Base-by-base conservation (phyloP, 2,797 vertebrate genomes). In the Myotis findleyi region DNA sequence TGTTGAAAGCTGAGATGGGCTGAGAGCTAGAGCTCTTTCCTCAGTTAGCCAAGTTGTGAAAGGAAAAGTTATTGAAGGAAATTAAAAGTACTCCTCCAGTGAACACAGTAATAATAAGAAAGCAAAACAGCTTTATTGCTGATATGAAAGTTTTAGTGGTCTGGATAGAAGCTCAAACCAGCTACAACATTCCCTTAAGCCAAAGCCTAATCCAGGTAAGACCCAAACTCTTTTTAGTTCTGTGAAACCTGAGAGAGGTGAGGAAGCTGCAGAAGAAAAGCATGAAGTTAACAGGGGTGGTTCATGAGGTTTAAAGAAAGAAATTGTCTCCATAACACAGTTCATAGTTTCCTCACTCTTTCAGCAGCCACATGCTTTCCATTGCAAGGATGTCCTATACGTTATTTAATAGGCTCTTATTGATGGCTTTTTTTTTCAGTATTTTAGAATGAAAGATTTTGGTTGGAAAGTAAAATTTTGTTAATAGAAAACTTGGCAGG, bases 371-470 rank as follows among this genome's bases (percentile, higher is more conserved):
- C 81, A 38, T 76, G 57, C 53, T 38, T 18, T 93, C 16, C 47
- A 49, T 88, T 88, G 4, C 49, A 66, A 41, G 30, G 4, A 23
- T 84, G 36, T 83, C 6, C 11, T 73, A 0, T 69, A 53, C 27
- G 57, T 80, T 80, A 95, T 62, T 79, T 83, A 90, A 59, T 66
- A 71, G 13, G 33, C 25, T 76, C 6, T 82, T 71, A 41, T 7
- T 72, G 38, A 51, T 79, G 0, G 23, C 80, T 47, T 91, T 62
- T 23, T 23, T 23, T 2, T 7, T 2, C 23, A 72, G 0, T 88
- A 49, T 82, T 86, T 96, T 91, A 90, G 49, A 36, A 44, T 62
- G 20, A n/a, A 93, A 82, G 6, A 41, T 93, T 91, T 93, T 91
- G 77, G 13, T 94, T 49, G 10, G 88, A 75, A 96, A 93, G 7